Evolutionary conservation across 2,888 invertebrate species (phyloP).

Genomic region (Ormyrus nitidulus): DNA sequence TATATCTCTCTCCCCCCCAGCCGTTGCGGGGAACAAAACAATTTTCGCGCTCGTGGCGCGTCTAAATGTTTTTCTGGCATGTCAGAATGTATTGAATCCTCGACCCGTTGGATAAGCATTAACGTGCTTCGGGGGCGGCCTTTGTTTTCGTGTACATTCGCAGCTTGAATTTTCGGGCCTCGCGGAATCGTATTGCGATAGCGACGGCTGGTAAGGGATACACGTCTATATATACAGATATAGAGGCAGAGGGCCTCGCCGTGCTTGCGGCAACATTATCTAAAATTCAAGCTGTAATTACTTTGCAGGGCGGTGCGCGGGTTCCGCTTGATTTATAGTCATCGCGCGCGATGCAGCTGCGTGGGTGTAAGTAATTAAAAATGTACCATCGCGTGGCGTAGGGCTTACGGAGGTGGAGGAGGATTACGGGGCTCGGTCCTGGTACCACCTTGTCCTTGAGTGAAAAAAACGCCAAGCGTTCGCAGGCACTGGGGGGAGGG

Average conservation of each 20-base stretch:
- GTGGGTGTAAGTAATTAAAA: constrained; percentile 76
- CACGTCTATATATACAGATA: constrained; percentile 16
- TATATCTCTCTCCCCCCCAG: constrained; percentile 35
- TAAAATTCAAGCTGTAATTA: constrained; percentile 76
- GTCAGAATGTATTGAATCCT: constrained; percentile 56
- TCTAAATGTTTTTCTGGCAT: constrained; percentile 58
- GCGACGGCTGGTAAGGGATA: constrained; percentile 16
- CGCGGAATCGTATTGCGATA: constrained; percentile 48
- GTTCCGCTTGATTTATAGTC: constrained; percentile 75
- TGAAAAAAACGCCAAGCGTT: constrained; percentile 59
- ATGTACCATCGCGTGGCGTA: constrained; percentile 75
- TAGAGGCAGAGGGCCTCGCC: constrained; percentile 57
- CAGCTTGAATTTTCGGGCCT: constrained; percentile 35
- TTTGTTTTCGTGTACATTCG: constrained; percentile 49
- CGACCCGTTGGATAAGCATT: constrained; percentile 31
- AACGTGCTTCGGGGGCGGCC: constrained; percentile 10
- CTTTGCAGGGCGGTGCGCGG: constrained; percentile 74
- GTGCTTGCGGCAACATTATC: constrained; percentile 76
- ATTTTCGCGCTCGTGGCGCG: constrained; percentile 48
- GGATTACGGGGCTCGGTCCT: constrained; percentile 58
- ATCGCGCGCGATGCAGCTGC: constrained; percentile 75
- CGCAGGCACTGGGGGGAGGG: not conserved
- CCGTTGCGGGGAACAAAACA: constrained; percentile 47
- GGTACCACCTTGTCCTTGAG: constrained; percentile 68
- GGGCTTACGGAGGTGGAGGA: constrained; percentile 59